Conservation (phyloP, 1,140 invertebrate species). For the Hylyphantes graminicola region DNA sequence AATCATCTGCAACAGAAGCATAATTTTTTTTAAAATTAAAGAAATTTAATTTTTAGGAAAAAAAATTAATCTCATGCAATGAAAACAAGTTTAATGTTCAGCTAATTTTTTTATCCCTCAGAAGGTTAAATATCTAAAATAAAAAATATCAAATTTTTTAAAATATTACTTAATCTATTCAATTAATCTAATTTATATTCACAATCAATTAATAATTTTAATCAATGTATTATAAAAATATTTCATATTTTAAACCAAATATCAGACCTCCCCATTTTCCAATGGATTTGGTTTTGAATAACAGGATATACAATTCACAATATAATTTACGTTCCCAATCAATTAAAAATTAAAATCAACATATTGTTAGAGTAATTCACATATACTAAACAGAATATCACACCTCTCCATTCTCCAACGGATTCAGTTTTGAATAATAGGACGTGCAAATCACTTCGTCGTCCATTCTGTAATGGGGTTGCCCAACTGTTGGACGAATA, state of each 20-base stretch:
- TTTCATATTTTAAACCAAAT: background rate
- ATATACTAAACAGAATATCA: background rate
- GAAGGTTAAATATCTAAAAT: background rate
- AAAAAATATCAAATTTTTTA: too few species aligned
- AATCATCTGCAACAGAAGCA: too few species aligned
- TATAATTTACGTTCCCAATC: background rate
- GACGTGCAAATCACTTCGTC: slow-evolving; percentile 89
- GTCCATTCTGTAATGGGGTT: slow-evolving; percentile 78
- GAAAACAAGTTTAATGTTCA: too few species aligned
- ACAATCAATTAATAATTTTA: background rate
- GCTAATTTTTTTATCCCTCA: background rate
- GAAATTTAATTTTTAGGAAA: too few species aligned
- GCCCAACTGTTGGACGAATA: slow-evolving; percentile 67
- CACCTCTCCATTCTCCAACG: slow-evolving; percentile 89
- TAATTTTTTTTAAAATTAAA: too few species aligned
- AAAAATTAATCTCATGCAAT: too few species aligned
- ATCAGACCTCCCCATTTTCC: slow-evolving; percentile 84
- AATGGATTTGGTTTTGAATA: slow-evolving; percentile 83
- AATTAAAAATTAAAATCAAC: background rate
- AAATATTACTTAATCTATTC: too few species aligned
- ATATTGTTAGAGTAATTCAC: background rate
- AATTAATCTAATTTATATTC: too few species aligned
- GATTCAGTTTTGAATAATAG: slow-evolving; percentile 82
- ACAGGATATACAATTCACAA: slow-evolving; percentile 79
- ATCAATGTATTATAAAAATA: background rate